Base-by-base conservation (phyloP, 2,113 vertebrate species). In the Pogonocichla stellata region DNA sequence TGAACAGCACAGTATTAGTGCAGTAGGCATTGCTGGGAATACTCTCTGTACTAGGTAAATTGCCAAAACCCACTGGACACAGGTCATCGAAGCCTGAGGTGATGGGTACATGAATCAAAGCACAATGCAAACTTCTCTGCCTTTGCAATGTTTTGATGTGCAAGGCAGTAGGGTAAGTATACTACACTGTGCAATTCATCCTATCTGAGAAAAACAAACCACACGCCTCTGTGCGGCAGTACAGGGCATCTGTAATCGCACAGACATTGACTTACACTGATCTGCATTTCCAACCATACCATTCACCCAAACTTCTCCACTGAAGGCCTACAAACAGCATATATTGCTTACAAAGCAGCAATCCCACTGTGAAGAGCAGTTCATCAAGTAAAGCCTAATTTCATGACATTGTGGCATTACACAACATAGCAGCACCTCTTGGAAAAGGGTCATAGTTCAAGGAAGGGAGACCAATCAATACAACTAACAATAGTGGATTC, bases 361-460 rank as follows among this genome's bases (percentile, higher is more conserved):
- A 43, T 75, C 66, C 40, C n/a, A 4, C 73, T 7, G 13, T 8
- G 36, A 86, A 75, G 47, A 89, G 34, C 20, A 31, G 40, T 34
- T 69, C 5, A 34, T 42, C 19, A 38, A 61, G 48, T 74, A 75
- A 88, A 89, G 45, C 66, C 85, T 61, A 13, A 54, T 57, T 88
- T 83, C 50, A 70, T 14, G 36, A 88, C 54, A 73, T n/a, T 9
- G 16, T 56, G 22, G 67, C 67, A 80, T 79, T 19, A 79, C 38
- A 62, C n/a, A 72, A 54, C 36, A 58, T 80, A 88, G 82, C 77
- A 78, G 86, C 84, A 95, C 80, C 89, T 91, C 84, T 25, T 57
- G 36, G 42, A 67, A 89, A 85, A 79, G 45, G n/a, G 33, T 31
- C 29, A 6, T 19, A 45, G 66, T 90, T 92, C 80, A 85, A 84